phyloP scores from a whole-genome alignment of 2,113 vertebrate species.

The Protomyctophum bolini region DNA sequence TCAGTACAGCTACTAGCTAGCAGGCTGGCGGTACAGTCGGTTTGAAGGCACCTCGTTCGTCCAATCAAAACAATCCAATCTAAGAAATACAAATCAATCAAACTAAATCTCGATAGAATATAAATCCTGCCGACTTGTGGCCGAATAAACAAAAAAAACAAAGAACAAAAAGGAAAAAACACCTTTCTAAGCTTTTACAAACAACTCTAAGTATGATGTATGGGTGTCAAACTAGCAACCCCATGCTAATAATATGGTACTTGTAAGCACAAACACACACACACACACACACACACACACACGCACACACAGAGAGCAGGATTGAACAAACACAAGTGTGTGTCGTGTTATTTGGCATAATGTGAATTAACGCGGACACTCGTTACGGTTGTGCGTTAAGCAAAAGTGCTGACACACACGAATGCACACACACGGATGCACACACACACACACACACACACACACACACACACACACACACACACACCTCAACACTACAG shows the following conservation, averaged over 20 bases:
- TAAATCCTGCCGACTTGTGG: background rate
- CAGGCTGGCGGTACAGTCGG: background rate
- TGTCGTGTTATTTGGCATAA: constrained; percentile 24
- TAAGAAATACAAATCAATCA: constrained; percentile 3
- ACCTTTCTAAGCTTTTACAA: background rate
- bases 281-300: constrained; percentile 2
- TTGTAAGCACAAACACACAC: constrained; percentile 10
- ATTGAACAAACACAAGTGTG: constrained; percentile 31
- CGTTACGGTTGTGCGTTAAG: constrained; percentile 28
- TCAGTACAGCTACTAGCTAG: background rate
- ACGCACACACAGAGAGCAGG: constrained; percentile 43
- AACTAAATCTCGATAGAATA: background rate
- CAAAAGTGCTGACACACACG: constrained; percentile 18
- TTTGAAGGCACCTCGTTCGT: constrained; percentile 10
- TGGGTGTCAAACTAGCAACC: constrained; percentile 20
- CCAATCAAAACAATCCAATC: constrained; percentile 8
- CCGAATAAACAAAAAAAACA: background rate
- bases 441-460: constrained; percentile 4
- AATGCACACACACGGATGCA: background rate
- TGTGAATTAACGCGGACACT: constrained; percentile 13
- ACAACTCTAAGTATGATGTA: too few relatives aligned
- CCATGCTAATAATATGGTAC: constrained; percentile 9
- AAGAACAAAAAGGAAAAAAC: background rate
- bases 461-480: background rate
- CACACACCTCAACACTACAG: constrained; percentile 26